Conservation (phyloP, 1,140 invertebrate species). For the Diachasmimorpha longicaudata region DNA sequence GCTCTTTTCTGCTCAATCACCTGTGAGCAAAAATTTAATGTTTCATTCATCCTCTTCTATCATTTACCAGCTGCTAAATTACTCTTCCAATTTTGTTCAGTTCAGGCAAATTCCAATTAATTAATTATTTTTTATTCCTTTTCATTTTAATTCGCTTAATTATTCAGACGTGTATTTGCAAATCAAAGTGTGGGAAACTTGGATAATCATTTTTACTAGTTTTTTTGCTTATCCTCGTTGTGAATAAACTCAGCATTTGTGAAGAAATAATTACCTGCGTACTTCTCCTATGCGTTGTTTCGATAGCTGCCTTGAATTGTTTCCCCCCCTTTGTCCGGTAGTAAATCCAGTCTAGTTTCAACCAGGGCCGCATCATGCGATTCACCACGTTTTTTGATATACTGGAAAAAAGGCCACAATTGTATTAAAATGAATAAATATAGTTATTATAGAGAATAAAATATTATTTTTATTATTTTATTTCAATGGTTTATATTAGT, state of each 20-base stretch:
- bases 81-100: no score
- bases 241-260: not conserved
- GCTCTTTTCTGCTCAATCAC: conserved; percentile 13
- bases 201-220: no score
- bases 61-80: no score
- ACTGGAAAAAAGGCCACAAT: conserved; percentile 27
- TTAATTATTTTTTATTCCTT: no score
- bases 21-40: not conserved
- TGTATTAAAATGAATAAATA: not conserved
- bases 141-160: no score
- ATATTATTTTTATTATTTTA: no score
- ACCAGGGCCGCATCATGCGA: conserved; percentile 43
- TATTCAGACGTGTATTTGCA: no score
- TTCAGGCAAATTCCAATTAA: no score
- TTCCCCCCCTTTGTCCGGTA: conserved; percentile 40
- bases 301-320: conserved; percentile 37
- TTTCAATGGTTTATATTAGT: no score
- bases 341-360: conserved; percentile 41
- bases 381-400: conserved; percentile 38
- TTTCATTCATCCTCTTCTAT: no score
- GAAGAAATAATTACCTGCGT: conserved; percentile 33
- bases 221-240: no score
- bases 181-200: no score
- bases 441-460: not conserved
- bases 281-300: conserved; percentile 46